Evolutionary conservation across 2,113 vertebrate genomes (phyloP).

Genomic region (Syrmaticus mikado): DNA sequence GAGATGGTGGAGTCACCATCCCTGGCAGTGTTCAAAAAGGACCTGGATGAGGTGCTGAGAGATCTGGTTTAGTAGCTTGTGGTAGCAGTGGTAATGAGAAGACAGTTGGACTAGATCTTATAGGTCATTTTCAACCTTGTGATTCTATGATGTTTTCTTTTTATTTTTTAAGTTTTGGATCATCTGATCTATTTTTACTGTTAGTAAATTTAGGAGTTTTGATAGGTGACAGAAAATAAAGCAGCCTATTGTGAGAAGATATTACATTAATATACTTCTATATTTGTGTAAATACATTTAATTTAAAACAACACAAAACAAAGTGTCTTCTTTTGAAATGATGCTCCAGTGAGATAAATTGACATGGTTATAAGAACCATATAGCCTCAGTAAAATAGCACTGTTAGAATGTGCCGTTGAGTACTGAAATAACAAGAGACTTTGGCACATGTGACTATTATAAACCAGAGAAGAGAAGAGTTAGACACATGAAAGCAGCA

Average conservation of each 20-base stretch:
- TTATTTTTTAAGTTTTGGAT: neutral
- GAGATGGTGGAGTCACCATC: too few relatives aligned
- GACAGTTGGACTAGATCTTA: too few relatives aligned
- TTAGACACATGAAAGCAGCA: neutral
- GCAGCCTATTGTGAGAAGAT: neutral
- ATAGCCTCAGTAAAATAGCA: neutral
- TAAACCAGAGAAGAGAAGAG: neutral
- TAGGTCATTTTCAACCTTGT: too few relatives aligned
- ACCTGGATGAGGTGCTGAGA: too few relatives aligned
- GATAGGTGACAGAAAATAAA: neutral
- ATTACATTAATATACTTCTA: neutral
- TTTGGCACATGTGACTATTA: neutral
- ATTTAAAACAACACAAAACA: neutral
- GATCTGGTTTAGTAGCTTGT: too few relatives aligned
- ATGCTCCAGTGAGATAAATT: neutral
- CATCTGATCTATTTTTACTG: fast-evolving
- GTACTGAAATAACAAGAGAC: neutral
- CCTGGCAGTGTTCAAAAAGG: too few relatives aligned
- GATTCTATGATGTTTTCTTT: neutral
- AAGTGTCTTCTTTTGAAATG: neutral
- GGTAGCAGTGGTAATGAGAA: too few relatives aligned
- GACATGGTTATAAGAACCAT: neutral
- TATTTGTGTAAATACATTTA: neutral
- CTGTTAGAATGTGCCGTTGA: neutral
- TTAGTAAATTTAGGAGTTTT: neutral